Percentiles rank a stretch among this genome's conserved stretches.
Conservation (phyloP, 35 echinoderm and acorn worm genomes). For the Diadema setosum region DNA sequence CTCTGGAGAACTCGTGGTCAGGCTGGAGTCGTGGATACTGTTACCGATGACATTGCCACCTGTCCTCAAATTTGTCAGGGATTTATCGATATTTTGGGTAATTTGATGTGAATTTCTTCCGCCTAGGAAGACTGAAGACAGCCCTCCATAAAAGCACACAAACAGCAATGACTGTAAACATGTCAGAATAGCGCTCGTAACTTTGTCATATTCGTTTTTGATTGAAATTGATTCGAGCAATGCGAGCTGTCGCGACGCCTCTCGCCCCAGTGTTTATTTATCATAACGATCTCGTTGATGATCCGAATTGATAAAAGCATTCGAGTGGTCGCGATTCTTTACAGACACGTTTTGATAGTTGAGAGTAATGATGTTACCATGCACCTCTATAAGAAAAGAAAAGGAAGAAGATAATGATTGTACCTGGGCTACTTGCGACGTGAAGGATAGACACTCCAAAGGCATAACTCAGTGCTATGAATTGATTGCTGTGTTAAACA, state of each 20-base stretch:
- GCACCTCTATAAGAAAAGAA: no score
- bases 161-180: not conserved
- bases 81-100: constrained; percentile 16
- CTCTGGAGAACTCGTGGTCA: not conserved
- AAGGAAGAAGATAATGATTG: no score
- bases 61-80: constrained; percentile 15
- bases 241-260: not conserved
- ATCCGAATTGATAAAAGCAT: no score
- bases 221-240: not conserved
- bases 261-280: no score
- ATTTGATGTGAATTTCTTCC: constrained; percentile 7
- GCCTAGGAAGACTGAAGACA: not conserved
- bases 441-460: no score
- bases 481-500: no score
- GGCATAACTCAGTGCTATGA: no score
- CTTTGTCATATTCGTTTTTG: not conserved
- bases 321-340: no score
- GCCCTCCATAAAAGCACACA: not conserved
- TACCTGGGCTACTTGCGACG: no score
- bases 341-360: no score
- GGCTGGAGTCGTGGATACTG: not conserved
- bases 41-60: constrained; percentile 7
- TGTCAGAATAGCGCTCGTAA: not conserved
- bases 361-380: no score
- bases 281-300: no score